Evolutionary conservation across 2,113 vertebrate genomes (phyloP), one percentile per base, ranked within the genome.

Genomic region (Cervus canadensis): DNA sequence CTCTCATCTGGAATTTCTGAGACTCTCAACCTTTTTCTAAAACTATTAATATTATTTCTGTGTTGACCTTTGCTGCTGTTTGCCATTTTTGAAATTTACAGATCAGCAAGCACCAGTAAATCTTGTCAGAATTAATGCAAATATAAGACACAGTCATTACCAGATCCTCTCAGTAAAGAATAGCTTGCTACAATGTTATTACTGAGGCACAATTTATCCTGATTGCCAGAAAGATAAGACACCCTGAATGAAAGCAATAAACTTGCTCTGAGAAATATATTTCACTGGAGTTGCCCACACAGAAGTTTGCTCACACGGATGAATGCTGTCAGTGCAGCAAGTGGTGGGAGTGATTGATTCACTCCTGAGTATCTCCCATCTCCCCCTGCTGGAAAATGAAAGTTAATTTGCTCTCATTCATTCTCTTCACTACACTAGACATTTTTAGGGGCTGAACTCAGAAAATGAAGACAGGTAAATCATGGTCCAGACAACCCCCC

Each of bases 101-200:
- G 96, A 98, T 95, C 98, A 98, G 94, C 89, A 89, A 98, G 95
- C 92, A 93, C 89, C 96, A 90, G 97, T 97, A 98, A 98, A 98
- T 98, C 98, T 97, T 98, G 97, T 96, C 97, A 98, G 97, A 97
- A 98, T 98, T 96, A 97, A 99, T 97, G 96, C 92, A 98, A 93
- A 98, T 98, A 86, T 88, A 97, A 98, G 94, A 95, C 96, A 96
- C 15, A 48, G 89, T 98, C 97, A 96, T 98, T 98, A 98, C 96
- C 30, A 25, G 56, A 94, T 95, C 96, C 89, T 97, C 94, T 16
- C 54, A 2, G 59, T 91, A 97, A 98, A 98, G 97, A 97, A 98
- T 96, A 97, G 96, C 97, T 97, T 88, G 97, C 94, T 95, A 94
- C 92, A 59, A 93, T 71, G 30, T 94, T 89, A 21, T 97, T 98